A percentile compares a stretch with the other conserved stretches of the same genome.
These are phyloP conservation scores for Trachymyrmex septentrionalis DNA, from an alignment of 1,140 invertebrate species.

Conservation along the genomic window DNA sequence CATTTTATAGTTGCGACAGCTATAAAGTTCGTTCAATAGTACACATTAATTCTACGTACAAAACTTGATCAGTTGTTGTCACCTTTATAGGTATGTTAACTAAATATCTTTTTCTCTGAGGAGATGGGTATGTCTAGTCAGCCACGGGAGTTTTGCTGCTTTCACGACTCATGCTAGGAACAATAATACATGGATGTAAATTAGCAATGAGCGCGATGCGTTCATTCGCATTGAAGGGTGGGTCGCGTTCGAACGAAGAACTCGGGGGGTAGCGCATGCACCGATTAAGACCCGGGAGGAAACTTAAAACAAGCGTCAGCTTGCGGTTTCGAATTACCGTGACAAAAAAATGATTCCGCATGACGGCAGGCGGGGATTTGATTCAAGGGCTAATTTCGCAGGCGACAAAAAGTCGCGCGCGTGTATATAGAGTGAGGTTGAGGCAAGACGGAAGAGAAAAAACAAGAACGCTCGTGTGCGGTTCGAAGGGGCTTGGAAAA, in stretches of 20 bases:
- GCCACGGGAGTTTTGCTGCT: constrained; percentile 21
- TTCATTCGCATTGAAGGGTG: constrained; percentile 79
- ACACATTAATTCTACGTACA: too few species aligned
- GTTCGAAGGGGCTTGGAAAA: constrained; percentile 50
- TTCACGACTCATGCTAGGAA: background rate
- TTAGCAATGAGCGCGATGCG: constrained; percentile 69
- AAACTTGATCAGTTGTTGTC: too few species aligned
- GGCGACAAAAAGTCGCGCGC: constrained; percentile 75
- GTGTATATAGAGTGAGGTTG: background rate
- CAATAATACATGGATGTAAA: constrained; percentile 49
- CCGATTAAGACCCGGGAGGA: background rate
- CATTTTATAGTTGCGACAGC: too few species aligned
- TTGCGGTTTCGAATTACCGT: constrained; percentile 74
- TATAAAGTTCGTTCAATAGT: too few species aligned
- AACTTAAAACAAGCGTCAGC: constrained; percentile 72
- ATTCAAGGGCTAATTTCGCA: constrained; percentile 82
- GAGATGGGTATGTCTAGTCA: background rate
- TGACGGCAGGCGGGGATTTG: constrained; percentile 70
- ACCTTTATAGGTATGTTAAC: too few species aligned
- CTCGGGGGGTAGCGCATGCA: constrained; percentile 14
- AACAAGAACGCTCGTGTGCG: constrained; percentile 6
- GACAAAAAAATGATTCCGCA: constrained; percentile 30
- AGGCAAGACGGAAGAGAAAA: background rate
- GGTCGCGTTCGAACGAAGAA: constrained; percentile 51
- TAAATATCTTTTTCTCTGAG: too few species aligned